Percentiles rank a stretch among this genome's conserved stretches.
These are phyloP conservation scores for Phthorimaea operculella DNA, from an alignment of 1,140 invertebrate genomes.

Conservation along the genomic window DNA sequence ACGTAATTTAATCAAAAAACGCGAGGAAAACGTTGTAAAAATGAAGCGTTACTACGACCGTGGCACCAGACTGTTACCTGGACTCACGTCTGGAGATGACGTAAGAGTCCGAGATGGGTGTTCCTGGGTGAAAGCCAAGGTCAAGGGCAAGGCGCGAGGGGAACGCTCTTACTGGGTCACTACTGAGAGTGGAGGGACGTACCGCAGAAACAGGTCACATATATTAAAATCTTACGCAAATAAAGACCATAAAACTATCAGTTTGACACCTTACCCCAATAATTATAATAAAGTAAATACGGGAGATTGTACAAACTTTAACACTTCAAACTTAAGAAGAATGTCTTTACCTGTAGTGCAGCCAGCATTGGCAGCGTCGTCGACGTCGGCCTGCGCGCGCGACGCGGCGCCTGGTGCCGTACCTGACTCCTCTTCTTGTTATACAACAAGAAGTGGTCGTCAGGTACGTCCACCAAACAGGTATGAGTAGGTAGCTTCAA, in stretches of 20 bases:
- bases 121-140: slow-evolving; percentile 4
- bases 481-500: too few relatives aligned
- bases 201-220: slow-evolving; percentile 6
- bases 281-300: too few relatives aligned
- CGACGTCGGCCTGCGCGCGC: not conserved
- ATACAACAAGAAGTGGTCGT: not conserved
- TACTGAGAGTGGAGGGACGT: not conserved
- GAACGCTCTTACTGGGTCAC: slow-evolving; percentile 7
- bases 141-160: not conserved
- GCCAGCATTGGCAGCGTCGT: not conserved
- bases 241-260: not conserved
- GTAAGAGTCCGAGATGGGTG: not conserved
- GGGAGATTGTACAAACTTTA: too few relatives aligned
- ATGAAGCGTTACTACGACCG: not conserved
- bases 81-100: not conserved
- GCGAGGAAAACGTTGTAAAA: not conserved
- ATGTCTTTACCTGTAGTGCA: not conserved
- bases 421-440: not conserved
- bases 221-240: not conserved
- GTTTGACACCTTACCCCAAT: not conserved
- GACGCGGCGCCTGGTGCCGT: not conserved
- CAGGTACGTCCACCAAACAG: not conserved
- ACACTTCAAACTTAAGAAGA: not conserved
- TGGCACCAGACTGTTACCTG: not conserved
- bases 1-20: not conserved